Percentiles rank a stretch among this genome's conserved stretches.
Conservation (phyloP, 2,888 invertebrate genomes). For the Colletes collaris region DNA sequence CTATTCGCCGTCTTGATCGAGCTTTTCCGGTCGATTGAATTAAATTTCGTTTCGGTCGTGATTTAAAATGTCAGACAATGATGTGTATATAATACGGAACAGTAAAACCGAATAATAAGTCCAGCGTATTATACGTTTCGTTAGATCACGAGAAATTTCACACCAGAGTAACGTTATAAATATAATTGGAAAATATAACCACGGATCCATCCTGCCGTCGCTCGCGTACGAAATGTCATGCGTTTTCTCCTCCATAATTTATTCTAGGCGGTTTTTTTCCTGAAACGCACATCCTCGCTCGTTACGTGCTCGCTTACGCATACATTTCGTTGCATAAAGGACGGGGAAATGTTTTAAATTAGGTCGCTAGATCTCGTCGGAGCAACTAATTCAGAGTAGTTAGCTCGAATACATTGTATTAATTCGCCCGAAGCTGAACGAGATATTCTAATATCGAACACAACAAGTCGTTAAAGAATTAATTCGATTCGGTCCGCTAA, state of each 20-base stretch:
- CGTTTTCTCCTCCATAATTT: not conserved
- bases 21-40: conserved; percentile 2
- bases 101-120: not conserved
- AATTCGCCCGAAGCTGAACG: too few species aligned
- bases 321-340: not conserved
- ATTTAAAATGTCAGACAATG: not conserved
- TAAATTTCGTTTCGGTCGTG: not conserved
- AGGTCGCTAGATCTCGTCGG: too few species aligned
- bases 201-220: not conserved
- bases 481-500: too few species aligned
- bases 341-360: not conserved
- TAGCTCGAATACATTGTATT: too few species aligned
- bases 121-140: not conserved
- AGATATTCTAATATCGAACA: too few species aligned
- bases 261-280: too few species aligned
- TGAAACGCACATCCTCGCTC: too few species aligned
- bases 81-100: not conserved
- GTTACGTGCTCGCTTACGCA: not conserved
- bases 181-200: not conserved
- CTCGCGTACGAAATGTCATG: not conserved
- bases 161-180: not conserved
- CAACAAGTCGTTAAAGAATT: too few species aligned
- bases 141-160: not conserved
- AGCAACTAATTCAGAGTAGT: too few species aligned
- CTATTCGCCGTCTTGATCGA: conserved; percentile 22